Base-by-base conservation (phyloP, 2,113 vertebrate species). In the Isichthys henryi region DNA sequence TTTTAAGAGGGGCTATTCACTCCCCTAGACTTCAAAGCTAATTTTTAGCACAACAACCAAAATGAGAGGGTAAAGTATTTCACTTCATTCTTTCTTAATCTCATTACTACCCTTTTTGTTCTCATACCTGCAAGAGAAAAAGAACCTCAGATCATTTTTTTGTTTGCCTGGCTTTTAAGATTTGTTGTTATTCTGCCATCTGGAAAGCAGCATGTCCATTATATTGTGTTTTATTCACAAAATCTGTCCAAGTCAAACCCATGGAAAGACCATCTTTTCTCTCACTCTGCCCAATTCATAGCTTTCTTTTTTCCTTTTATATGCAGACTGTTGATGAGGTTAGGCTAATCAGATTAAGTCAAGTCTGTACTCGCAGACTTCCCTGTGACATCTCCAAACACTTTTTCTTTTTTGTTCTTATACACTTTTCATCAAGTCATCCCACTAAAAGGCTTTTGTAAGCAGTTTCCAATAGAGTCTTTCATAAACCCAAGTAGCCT, bases 311-410 rank as follows among this genome's bases (percentile, higher is more conserved):
- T 95, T 96, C 95, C 96, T 95, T 96, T 97, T 97, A 48, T 96
- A 97, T 96, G 93, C 46, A 93, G 94, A 91, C 95, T 93, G 95
- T 97, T 97, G 97, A 97, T 97, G 97, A 97, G 97, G 96, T 97
- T 96, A 97, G 95, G 95, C 96, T 98, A 97, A 98, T 98, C 97
- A 97, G 97, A 98, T 98, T 98, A 97, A 97, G 97, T 96, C 96
- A 97, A 96, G 96, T 96, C 74, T 70, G 62, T 70, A 70, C 62
- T 70, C 27, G 2, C 62, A 31, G 62, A 70, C 96, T 93, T 93
- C 95, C 94, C 94, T 43, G 11, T 93, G 94, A 95, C 95, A 96
- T 96, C 95, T 96, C 91, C 95, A 95, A 94, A 96, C 96, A 94
- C 95, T 94, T 96, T 94, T 95, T 96, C 96, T 80, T 95, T 94